Evolutionary conservation across 2,113 vertebrate species (phyloP), one percentile per base, ranked within the genome.

Genomic region (Chaenocephalus aceratus): DNA sequence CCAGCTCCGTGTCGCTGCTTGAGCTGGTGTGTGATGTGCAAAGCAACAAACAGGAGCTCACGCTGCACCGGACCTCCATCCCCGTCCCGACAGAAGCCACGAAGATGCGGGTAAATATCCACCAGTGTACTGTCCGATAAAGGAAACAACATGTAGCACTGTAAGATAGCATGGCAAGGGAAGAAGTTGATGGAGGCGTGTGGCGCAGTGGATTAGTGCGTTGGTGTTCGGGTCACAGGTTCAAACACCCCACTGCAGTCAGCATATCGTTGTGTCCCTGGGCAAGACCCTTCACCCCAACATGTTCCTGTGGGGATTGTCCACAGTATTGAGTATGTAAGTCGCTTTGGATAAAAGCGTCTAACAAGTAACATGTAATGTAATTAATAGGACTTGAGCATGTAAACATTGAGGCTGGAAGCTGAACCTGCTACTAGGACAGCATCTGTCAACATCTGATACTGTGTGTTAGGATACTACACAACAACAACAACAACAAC

Each of bases 11-110:
- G 85, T 93, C 96, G 0, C 77, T 98, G 69, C 88, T 99, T 92
- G 98, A 99, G 91, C 94, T 97, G 68, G 90, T 97, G 84, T 97
- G 97, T 88, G 97, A 98, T 18, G 83, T 97, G 26, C 94, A 95
- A 87, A 95, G 95, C 92, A 94, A 89, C 70, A 94, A 95, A 49
- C 96, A 96, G 85, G 96, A 97, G 59, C 92, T 98, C 86, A 94
- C 94, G 1, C 95, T 98, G 84, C 96, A 97, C 90, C 94, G 98
- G 86, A 97, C 97, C 14, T 95, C 95, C 14, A 95, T 99, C 82
- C 95, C 96, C 0, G 94, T 96, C 0, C 95, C 96, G 2, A 54
- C 76, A 26, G 86, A 89, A 34, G 84, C 88, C 48, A 93, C 92
- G 69, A 88, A 89, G 6, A 93, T 98, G 46, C 95, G 95, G 94